Evolutionary conservation across 1,140 invertebrate species (phyloP).

Genomic region (Trypoxylus dichotomus): DNA sequence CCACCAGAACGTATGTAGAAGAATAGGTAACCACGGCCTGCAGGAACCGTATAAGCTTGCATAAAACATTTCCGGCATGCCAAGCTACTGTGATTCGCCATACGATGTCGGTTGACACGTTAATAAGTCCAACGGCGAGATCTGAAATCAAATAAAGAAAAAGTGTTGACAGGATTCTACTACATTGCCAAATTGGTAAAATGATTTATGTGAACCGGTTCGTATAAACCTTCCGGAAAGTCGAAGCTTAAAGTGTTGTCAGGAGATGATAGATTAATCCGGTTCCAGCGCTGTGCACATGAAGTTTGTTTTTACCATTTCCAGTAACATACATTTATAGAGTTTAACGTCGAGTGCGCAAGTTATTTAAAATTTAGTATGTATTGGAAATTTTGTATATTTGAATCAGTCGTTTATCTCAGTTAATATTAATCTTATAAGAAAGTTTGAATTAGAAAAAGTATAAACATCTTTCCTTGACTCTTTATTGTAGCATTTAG

Average conservation of each 20-base stretch:
- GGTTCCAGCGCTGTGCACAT: background rate
- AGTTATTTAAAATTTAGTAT: no score
- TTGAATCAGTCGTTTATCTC: no score
- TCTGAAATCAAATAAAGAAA: constrained; percentile 62
- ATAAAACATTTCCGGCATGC: constrained; percentile 85
- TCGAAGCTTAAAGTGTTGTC: background rate
- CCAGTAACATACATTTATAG: no score
- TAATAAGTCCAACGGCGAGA: constrained; percentile 83
- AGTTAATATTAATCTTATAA: no score
- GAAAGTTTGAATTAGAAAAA: no score
- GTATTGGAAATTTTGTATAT: no score
- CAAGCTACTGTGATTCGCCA: constrained; percentile 85
- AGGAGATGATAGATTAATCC: background rate
- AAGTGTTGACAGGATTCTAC: background rate
- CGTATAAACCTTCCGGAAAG: background rate
- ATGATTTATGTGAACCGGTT: background rate
- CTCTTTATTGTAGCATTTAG: no score
- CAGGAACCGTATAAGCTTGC: constrained; percentile 82
- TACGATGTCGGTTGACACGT: constrained; percentile 84
- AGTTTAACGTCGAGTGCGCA: no score
- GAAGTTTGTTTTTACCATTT: no score
- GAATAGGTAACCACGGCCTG: constrained; percentile 87
- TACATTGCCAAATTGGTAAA: background rate
- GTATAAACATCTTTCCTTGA: no score
- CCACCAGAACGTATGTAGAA: constrained; percentile 92